These are phyloP conservation scores for Acanthosepion lycidas DNA, from an alignment of 2,888 invertebrate species.

Conservation along the genomic window DNA sequence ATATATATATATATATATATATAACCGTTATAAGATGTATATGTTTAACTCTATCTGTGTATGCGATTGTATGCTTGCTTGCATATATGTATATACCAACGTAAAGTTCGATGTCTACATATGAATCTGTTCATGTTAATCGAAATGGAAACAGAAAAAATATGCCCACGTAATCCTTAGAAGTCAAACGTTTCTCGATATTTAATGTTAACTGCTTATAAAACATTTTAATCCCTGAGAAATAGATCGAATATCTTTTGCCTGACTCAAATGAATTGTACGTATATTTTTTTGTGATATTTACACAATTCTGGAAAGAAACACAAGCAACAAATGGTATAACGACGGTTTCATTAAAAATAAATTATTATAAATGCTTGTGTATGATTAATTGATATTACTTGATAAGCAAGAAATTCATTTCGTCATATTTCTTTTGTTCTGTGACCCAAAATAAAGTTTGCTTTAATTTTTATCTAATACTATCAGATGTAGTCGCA, in stretches of 20 bases:
- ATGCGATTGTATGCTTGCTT: background rate
- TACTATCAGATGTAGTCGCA: too few species aligned
- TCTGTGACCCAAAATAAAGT: too few species aligned
- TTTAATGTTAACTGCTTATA: background rate
- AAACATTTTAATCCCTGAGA: background rate
- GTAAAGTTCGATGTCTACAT: background rate
- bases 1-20: conserved; percentile 34
- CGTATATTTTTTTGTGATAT: background rate
- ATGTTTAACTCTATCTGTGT: background rate
- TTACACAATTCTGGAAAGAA: background rate
- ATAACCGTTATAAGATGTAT: conserved; percentile 38
- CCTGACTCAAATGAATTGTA: background rate
- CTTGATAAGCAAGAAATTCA: background rate
- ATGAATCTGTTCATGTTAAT: too few species aligned
- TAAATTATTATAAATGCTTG: background rate
- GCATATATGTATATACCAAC: background rate
- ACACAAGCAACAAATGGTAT: background rate
- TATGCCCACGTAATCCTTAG: background rate
- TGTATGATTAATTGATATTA: background rate
- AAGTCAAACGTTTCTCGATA: background rate
- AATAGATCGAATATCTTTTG: background rate
- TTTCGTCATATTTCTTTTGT: background rate
- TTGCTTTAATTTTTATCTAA: too few species aligned
- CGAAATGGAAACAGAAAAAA: background rate
- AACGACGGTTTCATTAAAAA: background rate